Evolutionary conservation across 2,888 invertebrate genomes (phyloP).

Genomic region (Acleris sparsana): DNA sequence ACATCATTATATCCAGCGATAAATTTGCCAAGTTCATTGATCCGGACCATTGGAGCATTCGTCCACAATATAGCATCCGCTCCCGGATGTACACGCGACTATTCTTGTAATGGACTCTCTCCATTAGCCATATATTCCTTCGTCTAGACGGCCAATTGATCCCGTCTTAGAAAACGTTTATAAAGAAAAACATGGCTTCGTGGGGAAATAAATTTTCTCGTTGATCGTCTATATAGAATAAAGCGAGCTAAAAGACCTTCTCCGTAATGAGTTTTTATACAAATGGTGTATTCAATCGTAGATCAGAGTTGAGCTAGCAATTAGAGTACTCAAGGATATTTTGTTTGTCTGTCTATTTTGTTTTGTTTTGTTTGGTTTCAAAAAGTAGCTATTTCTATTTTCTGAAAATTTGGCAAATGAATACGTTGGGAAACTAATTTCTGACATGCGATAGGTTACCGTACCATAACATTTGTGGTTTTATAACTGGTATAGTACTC

Average conservation of each 20-base stretch:
- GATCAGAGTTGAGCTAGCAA: no score
- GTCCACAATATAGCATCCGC: constrained; percentile 36
- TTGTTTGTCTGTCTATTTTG: no score
- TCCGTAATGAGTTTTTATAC: background rate
- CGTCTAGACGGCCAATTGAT: constrained; percentile 37
- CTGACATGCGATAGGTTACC: no score
- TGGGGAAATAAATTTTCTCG: constrained; percentile 14
- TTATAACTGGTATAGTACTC: no score
- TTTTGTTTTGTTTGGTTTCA: no score
- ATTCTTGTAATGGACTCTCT: constrained; percentile 71
- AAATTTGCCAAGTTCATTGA: constrained; percentile 35
- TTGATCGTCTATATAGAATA: background rate
- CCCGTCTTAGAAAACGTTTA: constrained; percentile 23
- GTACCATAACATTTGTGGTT: no score
- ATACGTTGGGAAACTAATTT: no score
- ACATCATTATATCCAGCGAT: constrained; percentile 22
- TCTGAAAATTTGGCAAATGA: no score
- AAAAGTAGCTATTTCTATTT: no score
- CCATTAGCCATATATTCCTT: constrained; percentile 65
- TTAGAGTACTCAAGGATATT: no score
- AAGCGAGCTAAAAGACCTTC: background rate
- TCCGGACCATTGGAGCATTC: constrained; percentile 36
- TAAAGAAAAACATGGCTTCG: constrained; percentile 29
- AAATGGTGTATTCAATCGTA: background rate
- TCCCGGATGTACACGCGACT: constrained; percentile 50